Evolutionary conservation across 2,888 invertebrate genomes (phyloP), one percentile per base, ranked within the genome.

Genomic region (Quadriops clusia): DNA sequence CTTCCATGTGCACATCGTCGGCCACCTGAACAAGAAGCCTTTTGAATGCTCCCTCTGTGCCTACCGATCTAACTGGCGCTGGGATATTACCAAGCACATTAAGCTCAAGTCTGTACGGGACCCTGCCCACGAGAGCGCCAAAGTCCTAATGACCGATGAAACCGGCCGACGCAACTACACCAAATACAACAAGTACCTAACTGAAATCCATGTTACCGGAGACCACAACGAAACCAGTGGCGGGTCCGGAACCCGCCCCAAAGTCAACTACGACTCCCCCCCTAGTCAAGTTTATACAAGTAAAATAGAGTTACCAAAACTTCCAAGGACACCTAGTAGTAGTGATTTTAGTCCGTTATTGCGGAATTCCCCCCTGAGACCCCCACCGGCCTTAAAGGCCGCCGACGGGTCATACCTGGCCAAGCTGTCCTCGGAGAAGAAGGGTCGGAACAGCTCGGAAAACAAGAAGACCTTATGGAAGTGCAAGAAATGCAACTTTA

Each of bases 1-100:
- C 37, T 91, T 91, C 59, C 90, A 90, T 59, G 89, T 90, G 3
- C 91, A 91, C 58, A 87, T 90, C 44, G 89, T 90, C 7, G 89
- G 89, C 2, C 91, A 91, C 60, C 67, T 87, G 42, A 90, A 90
- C 59, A 83, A 84, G 54, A 87, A 90, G 54, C 93, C 93, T 1
- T 95, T 91, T 58, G 87, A 91, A 61, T 95, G 95, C 63, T 91
- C 93, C 1, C 67, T 86, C 9, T 95, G 94, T 63, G 80, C 85
- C 30, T 89, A 91, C 54, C 78, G 87, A 46, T 91, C 91, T 15
- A 94, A 94, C 56, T 94, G 93, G 91, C 75, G 91, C 41, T 93
- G 91, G 86, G 94, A 94, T 63, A 89, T 94, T 37, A 87, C 89
- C 14, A 89, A 94, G 58, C 95, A 95, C 59, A 91, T 94, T 41